Conservation (phyloP, 2,113 vertebrate species). For the Chelonoidis abingdonii region DNA sequence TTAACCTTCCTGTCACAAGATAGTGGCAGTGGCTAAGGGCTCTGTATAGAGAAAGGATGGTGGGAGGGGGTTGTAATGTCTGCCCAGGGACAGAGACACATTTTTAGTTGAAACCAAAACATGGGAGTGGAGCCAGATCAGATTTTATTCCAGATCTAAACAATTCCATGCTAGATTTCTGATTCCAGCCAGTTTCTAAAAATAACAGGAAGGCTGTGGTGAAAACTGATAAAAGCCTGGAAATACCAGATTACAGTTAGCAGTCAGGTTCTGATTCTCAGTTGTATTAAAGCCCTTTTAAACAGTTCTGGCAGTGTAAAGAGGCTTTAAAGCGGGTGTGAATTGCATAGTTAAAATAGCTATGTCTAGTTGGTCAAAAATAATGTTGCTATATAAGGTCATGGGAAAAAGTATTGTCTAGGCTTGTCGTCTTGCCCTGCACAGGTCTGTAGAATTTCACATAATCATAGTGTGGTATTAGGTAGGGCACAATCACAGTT, state of each 20-base stretch:
- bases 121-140: background rate
- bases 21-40: background rate
- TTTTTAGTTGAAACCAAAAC: background rate
- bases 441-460: background rate
- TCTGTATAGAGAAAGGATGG: background rate
- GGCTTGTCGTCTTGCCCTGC: conserved; percentile 1
- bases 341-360: conserved; percentile 62
- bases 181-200: conserved; percentile 58
- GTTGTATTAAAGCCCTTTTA: conserved; percentile 44
- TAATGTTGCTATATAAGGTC: background rate
- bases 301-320: conserved; percentile 45
- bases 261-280: background rate
- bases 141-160: background rate
- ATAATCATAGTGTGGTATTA: background rate
- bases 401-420: conserved; percentile 31
- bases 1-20: background rate
- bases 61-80: background rate
- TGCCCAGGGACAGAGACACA: background rate
- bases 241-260: conserved; percentile 60
- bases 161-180: conserved; percentile 10
- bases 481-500: conserved; percentile 56
- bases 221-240: conserved; percentile 65
- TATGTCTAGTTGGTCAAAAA: conserved; percentile 47
- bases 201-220: conserved; percentile 62
- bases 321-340: conserved; percentile 53